A percentile compares a stretch with the other conserved stretches of the same genome.
Evolutionary conservation across 1,140 invertebrate species (phyloP).

Genomic region (Zaprionus inermis): DNA sequence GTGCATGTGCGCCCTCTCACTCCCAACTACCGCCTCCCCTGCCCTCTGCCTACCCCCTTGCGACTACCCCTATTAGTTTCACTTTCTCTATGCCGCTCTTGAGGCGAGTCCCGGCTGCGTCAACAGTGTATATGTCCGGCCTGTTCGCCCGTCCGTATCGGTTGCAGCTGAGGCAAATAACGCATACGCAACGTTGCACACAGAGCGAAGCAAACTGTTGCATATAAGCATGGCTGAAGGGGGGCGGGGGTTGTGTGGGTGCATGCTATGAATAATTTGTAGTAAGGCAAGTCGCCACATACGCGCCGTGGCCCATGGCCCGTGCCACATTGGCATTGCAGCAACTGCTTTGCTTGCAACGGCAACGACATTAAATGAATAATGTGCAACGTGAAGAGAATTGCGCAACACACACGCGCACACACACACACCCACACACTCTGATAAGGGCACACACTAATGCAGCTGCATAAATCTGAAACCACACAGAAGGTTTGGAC

Average conservation of each 20-base stretch:
- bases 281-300: background rate
- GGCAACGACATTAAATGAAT: slow-evolving; percentile 21
- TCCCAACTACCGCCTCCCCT: background rate
- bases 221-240: background rate
- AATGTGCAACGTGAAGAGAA: slow-evolving; percentile 11
- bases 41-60: background rate
- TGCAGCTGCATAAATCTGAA: slow-evolving; percentile 2
- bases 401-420: background rate
- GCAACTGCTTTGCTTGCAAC: background rate
- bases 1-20: background rate
- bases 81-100: background rate
- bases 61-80: background rate
- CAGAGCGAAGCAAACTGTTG: slow-evolving; percentile 44
- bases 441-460: background rate
- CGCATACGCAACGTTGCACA: slow-evolving; percentile 38
- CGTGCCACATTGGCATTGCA: slow-evolving; percentile 7
- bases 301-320: background rate
- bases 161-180: slow-evolving; percentile 27
- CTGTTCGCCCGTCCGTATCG: background rate
- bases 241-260: no score
- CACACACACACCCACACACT: background rate
- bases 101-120: background rate
- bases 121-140: background rate
- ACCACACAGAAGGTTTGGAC: background rate
- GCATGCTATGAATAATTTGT: slow-evolving; percentile 24